Conservation (phyloP, 2,113 vertebrate species). For the Oostethus manadensis region DNA sequence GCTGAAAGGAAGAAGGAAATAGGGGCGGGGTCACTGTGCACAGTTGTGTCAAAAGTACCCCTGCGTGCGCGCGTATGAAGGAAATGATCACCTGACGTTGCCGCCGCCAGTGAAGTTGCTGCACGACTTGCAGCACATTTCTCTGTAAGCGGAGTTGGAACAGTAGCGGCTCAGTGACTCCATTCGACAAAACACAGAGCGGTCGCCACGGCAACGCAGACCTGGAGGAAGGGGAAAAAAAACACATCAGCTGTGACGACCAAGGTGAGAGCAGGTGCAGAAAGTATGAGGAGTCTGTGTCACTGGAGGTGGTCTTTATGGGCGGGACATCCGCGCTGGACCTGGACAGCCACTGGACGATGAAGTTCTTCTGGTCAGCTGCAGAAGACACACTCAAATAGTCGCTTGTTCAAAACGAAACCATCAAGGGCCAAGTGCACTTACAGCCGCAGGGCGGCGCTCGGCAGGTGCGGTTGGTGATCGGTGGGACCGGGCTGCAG, state of each 20-base stretch:
- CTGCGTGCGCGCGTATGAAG: background rate
- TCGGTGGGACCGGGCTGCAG: slow-evolving; percentile 77
- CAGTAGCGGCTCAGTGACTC: slow-evolving; percentile 86
- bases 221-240: slow-evolving; percentile 82
- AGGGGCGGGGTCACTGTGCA: too few relatives aligned
- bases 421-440: background rate
- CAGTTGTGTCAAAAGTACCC: too few relatives aligned
- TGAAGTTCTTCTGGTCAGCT: slow-evolving; percentile 82
- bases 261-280: background rate
- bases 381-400: slow-evolving; percentile 26
- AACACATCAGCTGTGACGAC: background rate
- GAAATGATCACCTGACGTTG: slow-evolving; percentile 13
- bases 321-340: slow-evolving; percentile 76
- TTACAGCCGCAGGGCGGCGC: slow-evolving; percentile 70
- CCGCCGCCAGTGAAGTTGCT: slow-evolving; percentile 22
- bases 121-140: slow-evolving; percentile 91
- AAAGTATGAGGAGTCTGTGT: slow-evolving; percentile 15
- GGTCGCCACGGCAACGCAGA: slow-evolving; percentile 85
- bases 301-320: slow-evolving; percentile 88
- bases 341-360: slow-evolving; percentile 90
- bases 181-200: slow-evolving; percentile 89
- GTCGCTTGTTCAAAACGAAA: background rate
- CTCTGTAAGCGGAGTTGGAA: slow-evolving; percentile 79
- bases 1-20: slow-evolving; percentile 10
- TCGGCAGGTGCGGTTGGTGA: slow-evolving; percentile 72